Base-by-base conservation (phyloP, 64 coral and sea anemone genomes). In the Montipora sp. region DNA sequence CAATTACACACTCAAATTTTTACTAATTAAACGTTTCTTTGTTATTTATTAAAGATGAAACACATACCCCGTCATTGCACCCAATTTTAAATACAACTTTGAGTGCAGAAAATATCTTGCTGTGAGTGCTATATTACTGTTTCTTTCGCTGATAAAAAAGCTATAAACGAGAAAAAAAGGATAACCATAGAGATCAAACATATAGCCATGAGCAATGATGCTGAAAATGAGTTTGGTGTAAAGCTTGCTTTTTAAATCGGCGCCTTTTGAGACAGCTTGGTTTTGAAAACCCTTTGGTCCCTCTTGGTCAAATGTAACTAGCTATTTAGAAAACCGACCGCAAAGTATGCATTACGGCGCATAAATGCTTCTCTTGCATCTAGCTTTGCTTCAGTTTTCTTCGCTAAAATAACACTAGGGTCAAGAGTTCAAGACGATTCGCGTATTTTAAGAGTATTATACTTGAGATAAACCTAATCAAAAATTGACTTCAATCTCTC, bases 1-100 rank as follows among this genome's bases (percentile, higher is more conserved):
- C 83, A 98, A 98, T 94, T 94, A 93, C 70, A 58, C 73, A 60
- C 49, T 16, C 21, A 74, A 84, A 68, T 55, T 46, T 75, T 79
- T 6, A 45, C 83, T 94, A 98, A 98, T 98, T 98, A 98, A 94
- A 59, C 87, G 95, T 91, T 98, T 79, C 89, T 92, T 98, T 94
- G 92, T 98, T 94, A 73, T 92, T 94, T 94, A 94, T 98, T 98
- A 98, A 94, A 84, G 84, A 74, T 80, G 80, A 89, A 92, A 89
- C 77, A 89, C 85, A 89, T 83, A 88, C 66, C 82, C 81, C 63
- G 45, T 68, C 65, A 85, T 85, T 71, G 66, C 20, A 18, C 1
- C 9, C 45, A 9, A 70, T 67, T 85, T 63, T 12, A 70, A 71
- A 21, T n/a, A 47, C 45, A 85, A 85, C 71, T 36, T 85, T 67